phyloP scores from a whole-genome alignment of 2,888 invertebrate genomes.

The Drosophila putrida region DNA sequence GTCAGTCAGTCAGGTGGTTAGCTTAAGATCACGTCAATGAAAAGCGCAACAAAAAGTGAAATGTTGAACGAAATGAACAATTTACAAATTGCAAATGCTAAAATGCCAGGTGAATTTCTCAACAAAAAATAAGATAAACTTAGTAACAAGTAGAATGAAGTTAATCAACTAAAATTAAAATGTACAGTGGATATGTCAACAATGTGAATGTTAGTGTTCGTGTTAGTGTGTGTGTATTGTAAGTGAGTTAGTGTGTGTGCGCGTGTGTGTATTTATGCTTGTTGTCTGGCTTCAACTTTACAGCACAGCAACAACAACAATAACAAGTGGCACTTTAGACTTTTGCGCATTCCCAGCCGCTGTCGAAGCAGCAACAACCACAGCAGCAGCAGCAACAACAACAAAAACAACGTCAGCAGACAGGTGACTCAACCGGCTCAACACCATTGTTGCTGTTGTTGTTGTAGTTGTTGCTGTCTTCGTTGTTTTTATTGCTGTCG shows the following conservation, averaged over 20 bases:
- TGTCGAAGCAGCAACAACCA: conserved; percentile 28
- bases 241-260: conserved; percentile 13
- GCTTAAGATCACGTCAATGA: conserved; percentile 13
- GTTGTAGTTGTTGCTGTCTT: conserved; percentile 19
- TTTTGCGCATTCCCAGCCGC: conserved; percentile 78
- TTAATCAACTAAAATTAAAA: conserved; percentile 78
- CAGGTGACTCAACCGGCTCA: conserved; percentile 78
- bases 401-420: conserved; percentile 35
- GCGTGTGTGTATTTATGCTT: conserved; percentile 39
- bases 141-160: conserved; percentile 50
- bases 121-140: conserved; percentile 41
- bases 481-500: conserved; percentile 22
- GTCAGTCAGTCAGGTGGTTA: conserved; percentile 44
- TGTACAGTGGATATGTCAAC: conserved; percentile 75
- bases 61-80: conserved; percentile 32
- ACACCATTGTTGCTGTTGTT: conserved; percentile 28
- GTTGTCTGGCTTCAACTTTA: conserved; percentile 62
- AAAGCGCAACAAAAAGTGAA: conserved; percentile 33
- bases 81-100: conserved; percentile 39
- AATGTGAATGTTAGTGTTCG: conserved; percentile 27
- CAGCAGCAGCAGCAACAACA: conserved; percentile 2
- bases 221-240: conserved; percentile 22
- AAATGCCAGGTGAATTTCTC: conserved; percentile 47
- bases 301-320: conserved; percentile 46
- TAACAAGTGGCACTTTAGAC: conserved; percentile 77